These are phyloP conservation scores for Aphaenogaster rudis DNA, from an alignment of 1,140 invertebrate genomes.

Conservation along the genomic window DNA sequence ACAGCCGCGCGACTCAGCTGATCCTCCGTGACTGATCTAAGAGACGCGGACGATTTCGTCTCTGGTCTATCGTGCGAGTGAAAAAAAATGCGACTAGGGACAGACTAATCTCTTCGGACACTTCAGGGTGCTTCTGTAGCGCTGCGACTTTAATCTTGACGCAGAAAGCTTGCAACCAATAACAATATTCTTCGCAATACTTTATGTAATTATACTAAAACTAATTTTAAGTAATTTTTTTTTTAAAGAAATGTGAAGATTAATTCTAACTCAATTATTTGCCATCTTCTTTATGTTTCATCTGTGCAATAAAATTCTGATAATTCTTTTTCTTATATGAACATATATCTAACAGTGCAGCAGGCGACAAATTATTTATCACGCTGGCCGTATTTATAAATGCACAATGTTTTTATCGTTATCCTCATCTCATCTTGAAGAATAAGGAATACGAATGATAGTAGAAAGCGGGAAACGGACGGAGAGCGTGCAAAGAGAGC, in stretches of 20 bases:
- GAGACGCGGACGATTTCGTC: conserved; percentile 30
- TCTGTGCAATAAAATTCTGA: neutral
- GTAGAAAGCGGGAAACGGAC: conserved; percentile 11
- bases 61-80: neutral
- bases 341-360: neutral
- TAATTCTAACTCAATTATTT: neutral
- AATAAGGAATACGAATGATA: neutral
- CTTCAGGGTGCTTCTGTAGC: neutral
- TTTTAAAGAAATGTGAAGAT: neutral
- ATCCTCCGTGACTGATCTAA: conserved; percentile 42
- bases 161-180: neutral
- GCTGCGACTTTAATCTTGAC: neutral
- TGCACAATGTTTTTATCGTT: conserved; percentile 3
- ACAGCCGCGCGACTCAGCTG: conserved; percentile 9
- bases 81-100: conserved; percentile 16
- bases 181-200: neutral
- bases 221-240: neutral
- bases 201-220: neutral
- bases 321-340: neutral
- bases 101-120: neutral
- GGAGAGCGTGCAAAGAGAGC: neutral
- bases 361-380: neutral
- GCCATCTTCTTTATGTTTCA: neutral
- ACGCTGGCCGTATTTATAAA: neutral
- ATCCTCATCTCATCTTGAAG: conserved; percentile 6